phyloP scores from a whole-genome alignment of 2,888 invertebrate genomes.

The Philonicus albiceps region DNA sequence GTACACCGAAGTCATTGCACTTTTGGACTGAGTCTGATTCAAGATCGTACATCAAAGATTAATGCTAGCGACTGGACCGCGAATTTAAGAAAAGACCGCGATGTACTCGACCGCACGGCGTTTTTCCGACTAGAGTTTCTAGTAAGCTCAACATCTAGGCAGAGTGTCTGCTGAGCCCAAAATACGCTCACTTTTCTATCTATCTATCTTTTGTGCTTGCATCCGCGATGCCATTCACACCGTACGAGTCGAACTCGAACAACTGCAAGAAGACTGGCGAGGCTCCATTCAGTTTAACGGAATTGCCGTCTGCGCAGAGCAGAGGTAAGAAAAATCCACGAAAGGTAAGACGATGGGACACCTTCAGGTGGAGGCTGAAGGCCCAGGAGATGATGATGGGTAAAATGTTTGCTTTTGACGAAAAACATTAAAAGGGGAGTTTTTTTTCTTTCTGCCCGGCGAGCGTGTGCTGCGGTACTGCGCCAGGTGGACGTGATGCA shows the following conservation, averaged over 20 bases:
- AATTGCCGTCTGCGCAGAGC: not conserved
- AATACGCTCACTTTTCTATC: conserved; percentile 32
- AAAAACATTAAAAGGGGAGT: not conserved
- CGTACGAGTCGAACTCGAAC: not conserved
- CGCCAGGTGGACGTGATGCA: not conserved
- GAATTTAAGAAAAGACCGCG: not conserved
- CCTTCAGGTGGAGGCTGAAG: not conserved
- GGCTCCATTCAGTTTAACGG: conserved; percentile 2
- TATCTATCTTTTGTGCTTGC: not conserved
- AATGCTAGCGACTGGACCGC: not conserved
- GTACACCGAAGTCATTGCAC: conserved; percentile 25
- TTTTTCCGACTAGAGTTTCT: conserved; percentile 23
- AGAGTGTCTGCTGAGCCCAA: not conserved
- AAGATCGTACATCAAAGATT: not conserved
- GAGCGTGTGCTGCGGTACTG: not conserved
- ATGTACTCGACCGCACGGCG: conserved; percentile 28
- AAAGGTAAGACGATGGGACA: not conserved
- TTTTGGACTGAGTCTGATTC: not conserved
- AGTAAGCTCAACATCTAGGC: not conserved
- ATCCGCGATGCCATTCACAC: conserved; percentile 29
- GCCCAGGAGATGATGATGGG: not conserved
- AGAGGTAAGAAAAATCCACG: not conserved
- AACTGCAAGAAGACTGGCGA: not conserved
- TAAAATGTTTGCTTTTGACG: not conserved
- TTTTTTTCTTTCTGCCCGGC: not conserved